These are phyloP conservation scores for Drosophila busckii DNA, from an alignment of 1,140 invertebrate genomes.

Conservation along the genomic window DNA sequence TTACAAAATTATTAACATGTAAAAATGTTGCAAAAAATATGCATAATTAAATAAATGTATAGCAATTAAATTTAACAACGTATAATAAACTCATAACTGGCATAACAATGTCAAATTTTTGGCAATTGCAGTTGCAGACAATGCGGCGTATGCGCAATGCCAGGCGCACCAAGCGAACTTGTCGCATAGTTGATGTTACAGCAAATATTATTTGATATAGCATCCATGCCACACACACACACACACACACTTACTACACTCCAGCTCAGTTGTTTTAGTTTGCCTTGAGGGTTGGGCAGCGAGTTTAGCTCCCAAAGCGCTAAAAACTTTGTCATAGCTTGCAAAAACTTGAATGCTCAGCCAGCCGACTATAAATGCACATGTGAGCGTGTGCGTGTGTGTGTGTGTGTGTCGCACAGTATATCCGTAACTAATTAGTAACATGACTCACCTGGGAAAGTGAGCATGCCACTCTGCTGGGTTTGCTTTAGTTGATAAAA, in stretches of 20 bases:
- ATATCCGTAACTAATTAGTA: conserved; percentile 73
- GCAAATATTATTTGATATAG: conserved; percentile 58
- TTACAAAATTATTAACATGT: no score
- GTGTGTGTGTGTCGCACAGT: conserved; percentile 44
- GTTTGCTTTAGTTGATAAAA: conserved; percentile 37
- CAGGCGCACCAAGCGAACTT: conserved; percentile 28
- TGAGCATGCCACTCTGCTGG: conserved; percentile 1
- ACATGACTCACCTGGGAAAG: conserved; percentile 64
- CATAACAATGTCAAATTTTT: no score
- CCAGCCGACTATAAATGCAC: conserved; percentile 9
- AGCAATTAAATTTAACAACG: no score
- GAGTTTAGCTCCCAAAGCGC: conserved; percentile 31
- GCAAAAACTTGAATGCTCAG: conserved; percentile 34
- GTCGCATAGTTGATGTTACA: conserved; percentile 42
- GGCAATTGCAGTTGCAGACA: conserved; percentile 4
- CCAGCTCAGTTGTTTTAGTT: not conserved
- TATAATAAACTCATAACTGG: no score
- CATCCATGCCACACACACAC: not conserved
- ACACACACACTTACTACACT: not conserved
- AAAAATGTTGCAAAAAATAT: no score
- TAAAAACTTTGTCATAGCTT: conserved; percentile 36
- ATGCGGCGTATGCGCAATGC: conserved; percentile 59
- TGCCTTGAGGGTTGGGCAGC: no score
- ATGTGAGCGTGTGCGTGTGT: conserved; percentile 2
- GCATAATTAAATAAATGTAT: no score